Percentiles rank a stretch among this genome's conserved stretches.
Evolutionary conservation across 2,797 vertebrate genomes (phyloP).

Genomic region (Phrynocephalus guinanensis): DNA sequence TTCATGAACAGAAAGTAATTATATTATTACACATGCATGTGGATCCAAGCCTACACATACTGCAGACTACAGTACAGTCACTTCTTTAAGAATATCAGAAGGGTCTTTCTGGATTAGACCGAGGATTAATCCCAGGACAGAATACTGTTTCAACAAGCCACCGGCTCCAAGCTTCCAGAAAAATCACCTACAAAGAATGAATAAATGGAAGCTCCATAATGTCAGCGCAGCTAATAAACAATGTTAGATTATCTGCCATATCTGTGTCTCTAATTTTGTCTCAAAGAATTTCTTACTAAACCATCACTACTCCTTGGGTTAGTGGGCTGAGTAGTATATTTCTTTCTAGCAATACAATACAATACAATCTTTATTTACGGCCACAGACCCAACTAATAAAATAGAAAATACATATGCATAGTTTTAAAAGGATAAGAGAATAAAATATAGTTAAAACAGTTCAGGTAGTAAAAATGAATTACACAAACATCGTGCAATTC

Average conservation of each 20-base stretch:
- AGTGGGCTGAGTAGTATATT: not conserved
- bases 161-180: not conserved
- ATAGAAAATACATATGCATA: no score
- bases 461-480: no score
- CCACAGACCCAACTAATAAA: no score
- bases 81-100: not conserved
- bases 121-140: not conserved
- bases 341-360: not conserved
- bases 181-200: not conserved
- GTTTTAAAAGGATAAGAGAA: no score
- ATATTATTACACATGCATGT: constrained; percentile 18
- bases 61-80: not conserved
- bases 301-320: not conserved
- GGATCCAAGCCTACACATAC: constrained; percentile 6
- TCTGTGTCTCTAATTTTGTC: not conserved
- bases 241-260: not conserved
- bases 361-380: no score
- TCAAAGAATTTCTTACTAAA: not conserved
- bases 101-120: not conserved
- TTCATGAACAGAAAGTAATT: constrained; percentile 65
- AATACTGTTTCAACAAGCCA: not conserved
- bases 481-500: no score
- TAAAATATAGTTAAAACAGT: no score
- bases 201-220: not conserved
- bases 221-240: not conserved